Conservation (phyloP, 2,113 vertebrate genomes). For the Clarias gariepinus region DNA sequence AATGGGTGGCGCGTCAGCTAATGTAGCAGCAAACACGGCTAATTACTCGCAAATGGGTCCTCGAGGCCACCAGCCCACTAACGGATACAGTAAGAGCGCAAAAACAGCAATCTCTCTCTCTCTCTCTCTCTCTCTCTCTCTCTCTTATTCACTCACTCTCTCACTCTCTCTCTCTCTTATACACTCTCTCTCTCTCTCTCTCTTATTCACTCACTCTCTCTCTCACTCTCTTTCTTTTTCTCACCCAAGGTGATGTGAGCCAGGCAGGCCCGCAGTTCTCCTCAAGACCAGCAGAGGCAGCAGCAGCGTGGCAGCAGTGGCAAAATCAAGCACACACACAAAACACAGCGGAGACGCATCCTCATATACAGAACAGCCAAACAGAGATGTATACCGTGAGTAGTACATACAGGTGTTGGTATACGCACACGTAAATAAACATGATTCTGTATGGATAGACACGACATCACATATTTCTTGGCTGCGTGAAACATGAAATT, state of each 20-base stretch:
- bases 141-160: no score
- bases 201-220: background rate
- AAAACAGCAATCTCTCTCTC: background rate
- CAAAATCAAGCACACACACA: conserved; percentile 83
- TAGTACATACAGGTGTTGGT: background rate
- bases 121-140: background rate
- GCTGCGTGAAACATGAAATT: background rate
- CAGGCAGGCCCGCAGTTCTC: conserved; percentile 79
- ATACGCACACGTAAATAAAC: background rate
- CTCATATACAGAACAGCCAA: conserved; percentile 80
- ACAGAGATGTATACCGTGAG: conserved; percentile 87
- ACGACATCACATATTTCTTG: background rate
- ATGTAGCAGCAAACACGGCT: conserved; percentile 57
- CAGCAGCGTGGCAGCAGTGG: conserved; percentile 87
- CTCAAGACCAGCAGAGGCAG: conserved; percentile 78
- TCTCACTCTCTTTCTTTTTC: background rate
- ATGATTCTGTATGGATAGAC: background rate
- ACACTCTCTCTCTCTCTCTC: background rate
- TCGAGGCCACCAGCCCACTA: conserved; percentile 61
- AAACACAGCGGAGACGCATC: conserved; percentile 73
- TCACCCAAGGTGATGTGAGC: conserved; percentile 58
- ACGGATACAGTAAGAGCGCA: conserved; percentile 65
- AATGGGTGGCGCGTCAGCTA: conserved; percentile 68
- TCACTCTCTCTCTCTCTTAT: background rate
- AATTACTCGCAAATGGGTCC: conserved; percentile 68